Conservation (phyloP, 37 sponge, comb jelly and placozoan species). For the Cliona cf. orientalis region DNA sequence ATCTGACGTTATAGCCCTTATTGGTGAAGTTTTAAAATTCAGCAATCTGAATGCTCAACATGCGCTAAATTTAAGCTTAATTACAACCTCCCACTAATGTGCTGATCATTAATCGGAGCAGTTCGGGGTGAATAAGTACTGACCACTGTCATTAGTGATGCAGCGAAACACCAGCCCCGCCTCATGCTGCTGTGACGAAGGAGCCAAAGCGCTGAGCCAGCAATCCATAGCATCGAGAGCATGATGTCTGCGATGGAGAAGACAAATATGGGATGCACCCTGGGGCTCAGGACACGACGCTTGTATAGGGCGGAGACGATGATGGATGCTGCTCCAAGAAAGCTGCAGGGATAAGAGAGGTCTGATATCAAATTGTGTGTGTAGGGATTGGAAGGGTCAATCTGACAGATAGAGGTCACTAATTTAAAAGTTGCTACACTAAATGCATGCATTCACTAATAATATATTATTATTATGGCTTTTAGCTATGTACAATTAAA, state of each 20-base stretch:
- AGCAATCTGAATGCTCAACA: no score
- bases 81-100: no score
- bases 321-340: constrained; percentile 30
- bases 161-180: constrained; percentile 15
- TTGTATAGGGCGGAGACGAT: constrained; percentile 7
- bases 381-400: neutral
- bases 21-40: no score
- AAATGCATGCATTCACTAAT: neutral
- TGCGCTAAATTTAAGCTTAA: no score
- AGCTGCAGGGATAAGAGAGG: neutral
- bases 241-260: constrained; percentile 51
- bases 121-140: no score
- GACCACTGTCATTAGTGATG: constrained; percentile 34
- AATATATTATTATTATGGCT: neutral
- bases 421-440: neutral
- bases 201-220: constrained; percentile 42
- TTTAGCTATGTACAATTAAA: neutral
- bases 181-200: neutral
- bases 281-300: constrained; percentile 6
- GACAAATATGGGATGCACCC: constrained; percentile 52
- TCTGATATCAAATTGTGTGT: neutral
- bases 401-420: neutral
- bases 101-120: no score
- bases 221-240: constrained; percentile 27
- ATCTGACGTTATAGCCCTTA: no score